Evolutionary conservation across 2,797 vertebrate species (phyloP).

Genomic region (Discoglossus pictus): DNA sequence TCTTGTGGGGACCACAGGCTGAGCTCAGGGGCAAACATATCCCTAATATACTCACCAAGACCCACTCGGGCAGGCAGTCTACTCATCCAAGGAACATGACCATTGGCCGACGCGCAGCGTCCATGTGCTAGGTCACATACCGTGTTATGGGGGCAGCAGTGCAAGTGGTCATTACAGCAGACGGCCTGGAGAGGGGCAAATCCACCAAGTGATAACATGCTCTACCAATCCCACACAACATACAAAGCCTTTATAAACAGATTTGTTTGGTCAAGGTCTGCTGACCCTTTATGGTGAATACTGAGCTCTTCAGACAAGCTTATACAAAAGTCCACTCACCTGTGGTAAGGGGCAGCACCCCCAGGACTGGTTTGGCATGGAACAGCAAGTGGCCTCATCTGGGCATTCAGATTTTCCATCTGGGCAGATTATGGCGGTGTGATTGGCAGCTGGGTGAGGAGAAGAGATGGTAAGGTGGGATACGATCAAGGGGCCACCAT

Average conservation of each 20-base stretch:
- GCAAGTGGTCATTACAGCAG: constrained; percentile 35
- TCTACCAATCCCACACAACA: not conserved
- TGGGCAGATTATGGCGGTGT: constrained; percentile 74
- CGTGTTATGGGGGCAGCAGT: constrained; percentile 32
- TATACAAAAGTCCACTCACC: too few relatives aligned
- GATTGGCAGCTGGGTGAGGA: constrained; percentile 8
- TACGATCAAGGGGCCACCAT: too few relatives aligned
- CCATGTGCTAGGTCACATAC: constrained; percentile 8
- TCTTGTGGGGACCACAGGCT: too few relatives aligned
- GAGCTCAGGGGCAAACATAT: too few relatives aligned
- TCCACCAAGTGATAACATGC: too few relatives aligned
- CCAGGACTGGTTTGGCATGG: constrained; percentile 69
- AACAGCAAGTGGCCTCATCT: constrained; percentile 76
- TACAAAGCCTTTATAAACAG: too few relatives aligned
- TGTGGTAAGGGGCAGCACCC: constrained; percentile 83
- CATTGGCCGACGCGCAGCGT: constrained; percentile 12
- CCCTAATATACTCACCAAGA: constrained; percentile 14
- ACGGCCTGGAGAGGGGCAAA: constrained; percentile 19
- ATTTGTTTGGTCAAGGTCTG: too few relatives aligned
- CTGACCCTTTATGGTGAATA: too few relatives aligned
- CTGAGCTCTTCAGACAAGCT: too few relatives aligned
- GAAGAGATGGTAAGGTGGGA: too few relatives aligned
- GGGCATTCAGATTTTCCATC: constrained; percentile 76
- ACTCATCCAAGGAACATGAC: not conserved
- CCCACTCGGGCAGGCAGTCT: constrained; percentile 17